A percentile compares a stretch with the other conserved stretches of the same genome.
Evolutionary conservation across 2,113 vertebrate species (phyloP).

Genomic region (Channa maculata): DNA sequence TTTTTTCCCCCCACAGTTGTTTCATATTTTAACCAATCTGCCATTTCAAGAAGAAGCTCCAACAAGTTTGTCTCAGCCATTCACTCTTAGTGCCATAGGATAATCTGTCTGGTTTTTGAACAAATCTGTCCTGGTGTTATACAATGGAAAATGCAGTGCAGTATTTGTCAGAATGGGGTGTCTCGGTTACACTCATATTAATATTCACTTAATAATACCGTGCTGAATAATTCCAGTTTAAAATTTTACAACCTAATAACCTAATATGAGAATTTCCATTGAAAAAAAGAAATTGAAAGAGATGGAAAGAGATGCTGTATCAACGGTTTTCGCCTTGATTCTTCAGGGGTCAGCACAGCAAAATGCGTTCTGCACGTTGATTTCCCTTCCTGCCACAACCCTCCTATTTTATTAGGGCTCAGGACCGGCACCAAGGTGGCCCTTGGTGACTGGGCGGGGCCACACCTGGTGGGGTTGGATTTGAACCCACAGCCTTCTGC

Average conservation of each 20-base stretch:
- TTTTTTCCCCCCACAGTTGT: neutral
- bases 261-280: conserved; percentile 1
- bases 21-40: conserved; percentile 14
- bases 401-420: no score
- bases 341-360: no score
- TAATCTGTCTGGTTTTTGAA: conserved; percentile 30
- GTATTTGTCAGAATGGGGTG: neutral
- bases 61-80: conserved; percentile 10
- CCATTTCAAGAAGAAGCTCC: conserved; percentile 1
- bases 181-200: neutral
- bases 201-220: neutral
- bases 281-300: neutral
- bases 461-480: no score
- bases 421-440: no score
- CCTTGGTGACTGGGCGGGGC: no score
- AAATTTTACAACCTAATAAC: neutral
- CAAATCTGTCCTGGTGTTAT: conserved; percentile 24
- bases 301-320: neutral
- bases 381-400: no score
- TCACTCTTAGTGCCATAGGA: conserved; percentile 3
- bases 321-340: no score
- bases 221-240: neutral
- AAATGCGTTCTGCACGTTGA: no score
- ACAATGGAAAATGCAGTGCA: neutral
- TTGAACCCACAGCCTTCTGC: no score